Evolutionary conservation across 2,888 invertebrate genomes (phyloP), one percentile per base, ranked within the genome.

Genomic region (Polymixis flavicincta): DNA sequence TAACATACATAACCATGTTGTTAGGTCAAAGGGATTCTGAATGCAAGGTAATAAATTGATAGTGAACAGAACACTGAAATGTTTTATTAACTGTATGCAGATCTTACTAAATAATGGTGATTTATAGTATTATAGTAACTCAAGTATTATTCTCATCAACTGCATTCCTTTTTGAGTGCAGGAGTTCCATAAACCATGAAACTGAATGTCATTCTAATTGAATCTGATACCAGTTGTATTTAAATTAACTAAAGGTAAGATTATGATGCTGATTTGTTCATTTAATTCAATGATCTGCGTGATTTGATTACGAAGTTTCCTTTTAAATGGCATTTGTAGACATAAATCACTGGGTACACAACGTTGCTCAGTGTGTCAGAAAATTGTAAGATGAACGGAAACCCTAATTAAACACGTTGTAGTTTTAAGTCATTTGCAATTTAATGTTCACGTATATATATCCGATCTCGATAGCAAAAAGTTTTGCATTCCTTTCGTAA

Each of bases 401-500:
- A n/a, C n/a, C n/a, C n/a, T n/a, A n/a, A n/a, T n/a, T n/a, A n/a
- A n/a, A n/a, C n/a, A n/a, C n/a, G n/a, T n/a, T n/a, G 25, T 19
- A 17, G 28, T 48, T 63, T 55, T 54, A 37, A 14, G 17, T 81
- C 28, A 32, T 45, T 63, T 59, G 22, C 19, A 50, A 66, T 42
- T 55, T 25, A 66, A 32, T 50, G 25, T 5, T 50, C 48, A 22
- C 7, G 50, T n/a, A n/a, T n/a, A n/a, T 55, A 32, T 55, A n/a
- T 64, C 32, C 48, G 67, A 68, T 59, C 22, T 68, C 81, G 64
- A 74, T 68, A 74, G 17, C 13, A 28, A 48, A 74, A 59, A 32
- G 50, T 7, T 48, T 52, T 55, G 64, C 13, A 64, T 59, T 71
- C 57, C 59, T 84, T 75, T 75, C 76, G 61, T 65, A 83, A 80